phyloP scores from a whole-genome alignment of 1,140 invertebrate species.

The Babylonia areolata region DNA sequence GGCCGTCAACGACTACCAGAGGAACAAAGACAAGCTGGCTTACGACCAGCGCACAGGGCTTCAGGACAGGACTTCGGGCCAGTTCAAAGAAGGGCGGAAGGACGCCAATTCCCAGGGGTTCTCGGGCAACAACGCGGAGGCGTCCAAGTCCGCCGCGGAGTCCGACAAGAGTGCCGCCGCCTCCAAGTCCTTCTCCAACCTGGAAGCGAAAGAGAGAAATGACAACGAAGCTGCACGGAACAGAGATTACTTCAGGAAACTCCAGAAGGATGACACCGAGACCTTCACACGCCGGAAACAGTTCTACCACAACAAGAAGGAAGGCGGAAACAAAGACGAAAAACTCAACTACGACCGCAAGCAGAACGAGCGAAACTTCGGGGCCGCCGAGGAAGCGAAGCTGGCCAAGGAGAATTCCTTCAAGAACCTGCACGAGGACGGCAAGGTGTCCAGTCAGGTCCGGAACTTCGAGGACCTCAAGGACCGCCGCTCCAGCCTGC shows the following conservation, averaged over 20 bases:
- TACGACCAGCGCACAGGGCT: conserved; percentile 44
- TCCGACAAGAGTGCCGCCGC: conserved; percentile 39
- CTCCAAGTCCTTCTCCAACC: conserved; percentile 29
- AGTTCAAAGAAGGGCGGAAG: conserved; percentile 40
- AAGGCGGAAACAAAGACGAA: conserved; percentile 42
- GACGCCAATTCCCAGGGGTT: conserved; percentile 41
- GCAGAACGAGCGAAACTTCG: conserved; percentile 39
- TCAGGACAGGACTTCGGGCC: conserved; percentile 38
- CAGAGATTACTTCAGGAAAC: conserved; percentile 37
- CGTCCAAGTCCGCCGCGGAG: conserved; percentile 37
- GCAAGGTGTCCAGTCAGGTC: conserved; percentile 28
- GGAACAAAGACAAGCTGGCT: conserved; percentile 35
- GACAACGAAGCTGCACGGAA: conserved; percentile 36
- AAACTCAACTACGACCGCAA: conserved; percentile 30
- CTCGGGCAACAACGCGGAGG: conserved; percentile 38
- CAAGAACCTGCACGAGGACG: conserved; percentile 24
- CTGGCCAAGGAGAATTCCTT: conserved; percentile 35
- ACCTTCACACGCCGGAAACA: conserved; percentile 29
- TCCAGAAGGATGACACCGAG: conserved; percentile 39
- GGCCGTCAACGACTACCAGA: conserved; percentile 41
- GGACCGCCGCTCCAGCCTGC: not conserved
- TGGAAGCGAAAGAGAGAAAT: conserved; percentile 33
- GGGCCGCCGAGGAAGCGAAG: conserved; percentile 38
- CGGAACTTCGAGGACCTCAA: conserved; percentile 34
- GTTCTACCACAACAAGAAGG: conserved; percentile 45